Evolutionary conservation across 2,113 vertebrate species (phyloP).

Genomic region (Gobio gobio): DNA sequence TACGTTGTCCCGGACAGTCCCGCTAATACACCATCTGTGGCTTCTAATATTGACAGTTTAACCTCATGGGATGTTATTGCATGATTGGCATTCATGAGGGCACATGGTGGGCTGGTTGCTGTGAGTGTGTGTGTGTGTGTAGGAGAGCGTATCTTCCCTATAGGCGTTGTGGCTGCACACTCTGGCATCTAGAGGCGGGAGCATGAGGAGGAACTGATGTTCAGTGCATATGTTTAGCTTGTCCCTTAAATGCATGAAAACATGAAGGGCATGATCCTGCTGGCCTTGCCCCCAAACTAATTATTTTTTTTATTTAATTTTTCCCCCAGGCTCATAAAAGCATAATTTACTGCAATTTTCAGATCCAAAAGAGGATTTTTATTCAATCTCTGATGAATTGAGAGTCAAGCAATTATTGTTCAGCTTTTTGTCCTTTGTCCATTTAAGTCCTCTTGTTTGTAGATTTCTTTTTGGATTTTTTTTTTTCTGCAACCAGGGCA

Average conservation of each 20-base stretch:
- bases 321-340: background rate
- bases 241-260: conserved; percentile 23
- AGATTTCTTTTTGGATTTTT: no score
- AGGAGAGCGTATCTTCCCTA: conserved; percentile 40
- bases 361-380: background rate
- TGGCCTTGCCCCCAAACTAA: conserved; percentile 22
- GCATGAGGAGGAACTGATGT: background rate
- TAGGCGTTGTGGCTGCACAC: conserved; percentile 34
- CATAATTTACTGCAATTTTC: background rate
- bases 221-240: background rate
- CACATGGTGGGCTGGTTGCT: conserved; percentile 29
- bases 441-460: no score
- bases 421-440: no score
- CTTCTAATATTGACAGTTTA: conserved; percentile 1
- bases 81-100: conserved; percentile 40
- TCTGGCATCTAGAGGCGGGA: background rate
- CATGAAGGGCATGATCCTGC: conserved; percentile 20
- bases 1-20: background rate
- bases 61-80: background rate
- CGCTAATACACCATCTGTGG: background rate
- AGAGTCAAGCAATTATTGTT: no score
- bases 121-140: conserved; percentile 18
- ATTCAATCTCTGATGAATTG: no score
- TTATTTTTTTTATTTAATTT: background rate
- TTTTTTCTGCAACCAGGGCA: background rate